phyloP scores from a whole-genome alignment of 1,140 invertebrate species.

The Pseudobourletiella spinata region DNA sequence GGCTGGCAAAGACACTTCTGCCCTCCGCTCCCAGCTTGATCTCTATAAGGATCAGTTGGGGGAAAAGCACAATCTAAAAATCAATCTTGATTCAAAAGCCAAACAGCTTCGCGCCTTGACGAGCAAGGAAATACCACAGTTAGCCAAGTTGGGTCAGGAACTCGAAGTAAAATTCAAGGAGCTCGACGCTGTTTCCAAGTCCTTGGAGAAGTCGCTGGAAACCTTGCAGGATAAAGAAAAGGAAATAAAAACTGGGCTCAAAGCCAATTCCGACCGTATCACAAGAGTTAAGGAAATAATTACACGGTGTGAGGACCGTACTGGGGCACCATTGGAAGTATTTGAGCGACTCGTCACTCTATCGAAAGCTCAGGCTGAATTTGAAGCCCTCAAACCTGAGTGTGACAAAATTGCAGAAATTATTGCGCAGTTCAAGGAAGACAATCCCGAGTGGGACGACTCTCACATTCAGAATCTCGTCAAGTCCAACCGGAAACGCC shows the following conservation, averaged over 20 bases:
- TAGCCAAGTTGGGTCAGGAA: constrained; percentile 57
- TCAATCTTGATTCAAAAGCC: constrained; percentile 66
- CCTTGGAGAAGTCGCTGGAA: constrained; percentile 61
- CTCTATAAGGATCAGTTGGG: constrained; percentile 81
- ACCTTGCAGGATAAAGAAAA: constrained; percentile 64
- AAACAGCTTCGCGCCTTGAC: constrained; percentile 71
- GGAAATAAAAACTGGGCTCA: constrained; percentile 58
- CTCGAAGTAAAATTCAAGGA: constrained; percentile 69
- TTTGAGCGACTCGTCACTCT: constrained; percentile 58
- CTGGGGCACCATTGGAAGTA: constrained; percentile 74
- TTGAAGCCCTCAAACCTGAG: constrained; percentile 59
- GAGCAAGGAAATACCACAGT: constrained; percentile 54
- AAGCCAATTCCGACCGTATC: constrained; percentile 56
- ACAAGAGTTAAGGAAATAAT: constrained; percentile 71
- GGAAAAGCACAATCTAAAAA: constrained; percentile 60
- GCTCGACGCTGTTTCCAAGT: constrained; percentile 60
- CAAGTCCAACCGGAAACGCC: constrained; percentile 63
- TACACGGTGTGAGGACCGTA: constrained; percentile 82
- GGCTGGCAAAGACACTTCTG: constrained; percentile 69
- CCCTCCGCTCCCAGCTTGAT: constrained; percentile 61
- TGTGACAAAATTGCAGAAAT: constrained; percentile 54
- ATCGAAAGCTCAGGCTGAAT: constrained; percentile 39
- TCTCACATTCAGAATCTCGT: constrained; percentile 68
- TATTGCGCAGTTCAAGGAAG: constrained; percentile 59
- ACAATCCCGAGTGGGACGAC: constrained; percentile 69